Conservation (phyloP, 1,140 invertebrate species). For the Heterodera carotae region DNA sequence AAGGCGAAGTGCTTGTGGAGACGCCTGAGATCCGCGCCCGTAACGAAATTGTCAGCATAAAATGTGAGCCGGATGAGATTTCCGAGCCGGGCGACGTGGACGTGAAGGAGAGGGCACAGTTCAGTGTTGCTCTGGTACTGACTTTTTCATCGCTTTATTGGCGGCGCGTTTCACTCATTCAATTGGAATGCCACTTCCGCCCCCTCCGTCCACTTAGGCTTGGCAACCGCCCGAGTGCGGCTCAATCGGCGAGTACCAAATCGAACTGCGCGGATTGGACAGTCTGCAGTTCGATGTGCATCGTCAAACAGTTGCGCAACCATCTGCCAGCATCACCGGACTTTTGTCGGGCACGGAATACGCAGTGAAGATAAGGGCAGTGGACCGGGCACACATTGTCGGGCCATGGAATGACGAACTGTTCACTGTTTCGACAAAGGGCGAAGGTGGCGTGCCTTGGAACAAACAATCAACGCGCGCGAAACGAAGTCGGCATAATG, state of each 20-base stretch:
- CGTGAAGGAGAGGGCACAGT: slow-evolving; percentile 58
- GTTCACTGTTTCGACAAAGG: slow-evolving; percentile 57
- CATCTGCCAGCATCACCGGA: slow-evolving; percentile 62
- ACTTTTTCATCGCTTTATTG: no score
- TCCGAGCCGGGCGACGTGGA: slow-evolving; percentile 62
- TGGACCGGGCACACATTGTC: slow-evolving; percentile 51
- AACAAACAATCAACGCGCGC: no score
- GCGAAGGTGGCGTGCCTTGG: slow-evolving; percentile 52
- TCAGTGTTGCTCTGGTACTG: slow-evolving; percentile 53
- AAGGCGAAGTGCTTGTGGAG: slow-evolving; percentile 64
- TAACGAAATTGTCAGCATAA: slow-evolving; percentile 65
- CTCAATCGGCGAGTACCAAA: slow-evolving; percentile 63
- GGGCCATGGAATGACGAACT: slow-evolving; percentile 62
- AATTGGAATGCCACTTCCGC: no score
- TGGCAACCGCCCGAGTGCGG: slow-evolving; percentile 64
- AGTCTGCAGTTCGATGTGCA: slow-evolving; percentile 60
- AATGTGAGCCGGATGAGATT: slow-evolving; percentile 62
- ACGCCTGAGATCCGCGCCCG: slow-evolving; percentile 64
- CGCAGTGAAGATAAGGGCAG: slow-evolving; percentile 58
- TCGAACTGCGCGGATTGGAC: slow-evolving; percentile 58
- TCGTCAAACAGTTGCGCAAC: slow-evolving; percentile 63
- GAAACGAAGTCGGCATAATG: no score
- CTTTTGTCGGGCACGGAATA: slow-evolving; percentile 64
- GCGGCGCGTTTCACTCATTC: neutral
- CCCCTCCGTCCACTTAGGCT: neutral